Evolutionary conservation across 1,140 invertebrate genomes (phyloP).

Genomic region (Scaptomyza montana): DNA sequence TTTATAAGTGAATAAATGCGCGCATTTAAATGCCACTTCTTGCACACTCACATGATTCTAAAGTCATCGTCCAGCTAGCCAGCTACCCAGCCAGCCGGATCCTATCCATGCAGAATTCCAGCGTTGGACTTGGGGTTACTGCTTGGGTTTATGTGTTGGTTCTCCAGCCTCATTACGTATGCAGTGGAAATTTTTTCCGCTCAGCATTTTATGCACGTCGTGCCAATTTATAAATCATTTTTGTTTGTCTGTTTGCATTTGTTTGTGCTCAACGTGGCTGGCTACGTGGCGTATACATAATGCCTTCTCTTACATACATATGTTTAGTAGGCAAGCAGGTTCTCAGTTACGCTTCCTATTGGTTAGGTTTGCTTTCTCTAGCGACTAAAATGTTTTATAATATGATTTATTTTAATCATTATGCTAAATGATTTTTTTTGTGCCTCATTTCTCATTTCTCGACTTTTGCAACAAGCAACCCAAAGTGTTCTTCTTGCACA

Average conservation of each 20-base stretch:
- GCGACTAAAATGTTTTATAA: constrained; percentile 45
- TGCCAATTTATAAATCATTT: constrained; percentile 83
- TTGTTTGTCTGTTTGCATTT: constrained; percentile 80
- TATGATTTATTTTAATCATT: constrained; percentile 83
- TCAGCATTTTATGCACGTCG: constrained; percentile 81
- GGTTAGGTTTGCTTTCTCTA: background rate
- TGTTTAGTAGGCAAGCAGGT: constrained; percentile 4
- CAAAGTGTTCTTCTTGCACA: constrained; percentile 56
- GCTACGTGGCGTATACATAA: constrained; percentile 75
- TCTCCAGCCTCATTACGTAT: constrained; percentile 73
- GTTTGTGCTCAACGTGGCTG: constrained; percentile 67
- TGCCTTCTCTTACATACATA: constrained; percentile 53
- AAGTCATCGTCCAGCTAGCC: constrained; percentile 54
- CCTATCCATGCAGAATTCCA: constrained; percentile 5
- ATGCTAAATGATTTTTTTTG: constrained; percentile 78
- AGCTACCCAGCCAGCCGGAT: background rate
- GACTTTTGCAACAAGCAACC: constrained; percentile 46
- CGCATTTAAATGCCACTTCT: constrained; percentile 80
- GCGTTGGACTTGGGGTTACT: constrained; percentile 25
- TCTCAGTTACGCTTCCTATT: constrained; percentile 1
- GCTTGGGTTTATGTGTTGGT: constrained; percentile 28
- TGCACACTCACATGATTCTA: constrained; percentile 51
- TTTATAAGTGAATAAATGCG: constrained; percentile 82
- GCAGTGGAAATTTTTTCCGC: constrained; percentile 75
- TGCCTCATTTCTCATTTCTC: constrained; percentile 55